A percentile compares a stretch with the other conserved stretches of the same genome.
phyloP scores from a whole-genome alignment of 2,888 invertebrate genomes.

The Piscicola geometra region DNA sequence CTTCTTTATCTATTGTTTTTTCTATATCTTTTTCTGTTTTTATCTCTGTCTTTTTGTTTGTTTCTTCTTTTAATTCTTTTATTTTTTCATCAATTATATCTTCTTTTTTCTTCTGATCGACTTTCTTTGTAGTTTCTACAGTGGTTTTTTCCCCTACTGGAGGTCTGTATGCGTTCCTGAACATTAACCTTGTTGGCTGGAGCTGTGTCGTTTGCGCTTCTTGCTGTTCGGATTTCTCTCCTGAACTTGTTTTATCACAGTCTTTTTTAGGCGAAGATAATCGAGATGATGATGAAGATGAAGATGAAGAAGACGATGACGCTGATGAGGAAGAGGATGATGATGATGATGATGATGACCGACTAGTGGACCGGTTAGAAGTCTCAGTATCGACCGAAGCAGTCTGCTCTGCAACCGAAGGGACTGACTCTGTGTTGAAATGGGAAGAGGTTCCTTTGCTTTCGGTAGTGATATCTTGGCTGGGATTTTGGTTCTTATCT shows the following conservation, averaged over 20 bases:
- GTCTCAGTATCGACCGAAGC: not conserved
- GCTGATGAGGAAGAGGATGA: not conserved
- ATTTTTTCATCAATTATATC: not conserved
- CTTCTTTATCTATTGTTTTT: not conserved
- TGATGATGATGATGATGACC: constrained; percentile 21
- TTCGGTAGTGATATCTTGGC: too few relatives aligned
- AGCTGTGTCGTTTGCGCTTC: not conserved
- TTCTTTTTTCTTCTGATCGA: not conserved
- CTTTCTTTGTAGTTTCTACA: too few relatives aligned
- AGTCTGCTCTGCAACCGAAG: too few relatives aligned
- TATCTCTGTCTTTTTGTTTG: not conserved
- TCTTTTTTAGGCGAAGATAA: not conserved
- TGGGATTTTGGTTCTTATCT: too few relatives aligned
- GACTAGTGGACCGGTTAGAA: not conserved
- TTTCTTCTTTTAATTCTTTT: too few relatives aligned
- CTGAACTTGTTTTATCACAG: constrained; percentile 6
- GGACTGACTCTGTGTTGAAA: too few relatives aligned
- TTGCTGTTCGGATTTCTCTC: not conserved
- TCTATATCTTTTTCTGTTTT: not conserved
- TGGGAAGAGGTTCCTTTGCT: too few relatives aligned
- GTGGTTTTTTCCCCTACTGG: not conserved
- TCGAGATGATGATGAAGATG: constrained; percentile 5
- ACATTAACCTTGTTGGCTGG: not conserved
- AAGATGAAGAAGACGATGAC: constrained; percentile 5
- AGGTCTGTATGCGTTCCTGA: not conserved